A percentile compares a stretch with the other conserved stretches of the same genome.
phyloP scores from a whole-genome alignment of 1,140 invertebrate species.

The Stenopsyche tienmushanensis region DNA sequence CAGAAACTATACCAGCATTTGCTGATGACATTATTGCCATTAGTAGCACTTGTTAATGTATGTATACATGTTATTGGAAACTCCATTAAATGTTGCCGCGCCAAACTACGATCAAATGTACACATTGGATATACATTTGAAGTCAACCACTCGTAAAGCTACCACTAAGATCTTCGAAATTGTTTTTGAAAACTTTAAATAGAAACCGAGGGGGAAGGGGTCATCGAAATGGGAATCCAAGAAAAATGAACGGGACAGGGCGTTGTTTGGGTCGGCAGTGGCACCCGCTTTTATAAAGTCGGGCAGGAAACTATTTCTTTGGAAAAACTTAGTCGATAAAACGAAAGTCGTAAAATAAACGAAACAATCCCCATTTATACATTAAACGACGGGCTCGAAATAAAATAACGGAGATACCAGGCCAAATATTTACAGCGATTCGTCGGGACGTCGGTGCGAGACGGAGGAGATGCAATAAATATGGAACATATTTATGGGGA shows the following conservation, averaged over 20 bases:
- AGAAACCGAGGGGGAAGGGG: not conserved
- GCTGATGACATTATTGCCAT: too few species aligned
- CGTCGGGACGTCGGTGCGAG: too few species aligned
- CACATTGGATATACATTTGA: not conserved
- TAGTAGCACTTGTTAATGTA: too few species aligned
- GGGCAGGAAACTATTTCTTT: not conserved
- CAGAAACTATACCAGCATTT: too few species aligned
- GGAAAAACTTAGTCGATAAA: constrained; percentile 6
- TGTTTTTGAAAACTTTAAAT: constrained; percentile 17
- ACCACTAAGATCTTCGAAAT: not conserved
- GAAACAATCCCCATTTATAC: constrained; percentile 4
- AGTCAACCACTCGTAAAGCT: not conserved
- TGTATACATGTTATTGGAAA: too few species aligned
- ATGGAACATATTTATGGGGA: not conserved
- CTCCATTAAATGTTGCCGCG: not conserved
- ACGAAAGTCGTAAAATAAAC: not conserved
- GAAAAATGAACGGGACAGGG: constrained; percentile 9
- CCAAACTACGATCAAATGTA: too few species aligned
- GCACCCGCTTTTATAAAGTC: not conserved
- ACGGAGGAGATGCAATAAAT: too few species aligned
- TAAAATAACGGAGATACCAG: too few species aligned
- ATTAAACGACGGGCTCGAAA: not conserved
- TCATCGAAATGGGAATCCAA: not conserved
- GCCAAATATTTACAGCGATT: too few species aligned
- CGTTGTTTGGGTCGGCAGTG: not conserved